These are phyloP conservation scores for Ornithorhynchus anatinus DNA, from an alignment of 2,113 vertebrate genomes.

Conservation along the genomic window DNA sequence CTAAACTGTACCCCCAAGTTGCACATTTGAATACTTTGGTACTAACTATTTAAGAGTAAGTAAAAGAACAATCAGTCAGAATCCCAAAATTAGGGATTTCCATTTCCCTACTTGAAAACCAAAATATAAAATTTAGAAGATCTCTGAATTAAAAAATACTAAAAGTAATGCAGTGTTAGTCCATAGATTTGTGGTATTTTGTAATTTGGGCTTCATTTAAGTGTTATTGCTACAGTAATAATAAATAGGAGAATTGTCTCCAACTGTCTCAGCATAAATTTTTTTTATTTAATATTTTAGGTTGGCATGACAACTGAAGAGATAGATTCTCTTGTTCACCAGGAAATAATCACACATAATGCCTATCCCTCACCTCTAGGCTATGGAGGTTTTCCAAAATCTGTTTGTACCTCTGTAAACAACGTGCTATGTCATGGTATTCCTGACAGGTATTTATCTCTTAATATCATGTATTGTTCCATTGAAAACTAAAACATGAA, in stretches of 20 bases:
- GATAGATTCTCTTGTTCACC: constrained; percentile 94
- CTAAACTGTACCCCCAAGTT: too few species aligned
- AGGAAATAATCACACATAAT: constrained; percentile 87
- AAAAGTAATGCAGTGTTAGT: constrained; percentile 29
- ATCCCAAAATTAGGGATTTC: constrained; percentile 5
- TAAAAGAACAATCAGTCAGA: too few species aligned
- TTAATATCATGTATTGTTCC: constrained; percentile 63
- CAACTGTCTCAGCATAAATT: constrained; percentile 53
- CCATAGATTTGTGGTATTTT: constrained; percentile 22
- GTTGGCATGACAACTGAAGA: constrained; percentile 97
- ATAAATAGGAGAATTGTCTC: constrained; percentile 48
- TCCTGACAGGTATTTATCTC: constrained; percentile 89
- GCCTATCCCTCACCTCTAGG: constrained; percentile 96
- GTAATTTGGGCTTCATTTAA: constrained; percentile 22
- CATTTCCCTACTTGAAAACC: background rate
- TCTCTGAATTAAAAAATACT: background rate
- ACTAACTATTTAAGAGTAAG: too few species aligned
- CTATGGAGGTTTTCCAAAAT: constrained; percentile 92
- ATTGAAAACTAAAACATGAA: constrained; percentile 48
- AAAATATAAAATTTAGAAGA: background rate
- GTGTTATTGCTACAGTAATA: constrained; percentile 13
- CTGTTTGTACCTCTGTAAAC: constrained; percentile 92
- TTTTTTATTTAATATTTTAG: constrained; percentile 78
- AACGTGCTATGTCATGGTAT: constrained; percentile 90
- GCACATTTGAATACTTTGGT: too few species aligned